Conservation (phyloP, 2,888 invertebrate species). For the Bursaphelenchus okinawaensis region DNA sequence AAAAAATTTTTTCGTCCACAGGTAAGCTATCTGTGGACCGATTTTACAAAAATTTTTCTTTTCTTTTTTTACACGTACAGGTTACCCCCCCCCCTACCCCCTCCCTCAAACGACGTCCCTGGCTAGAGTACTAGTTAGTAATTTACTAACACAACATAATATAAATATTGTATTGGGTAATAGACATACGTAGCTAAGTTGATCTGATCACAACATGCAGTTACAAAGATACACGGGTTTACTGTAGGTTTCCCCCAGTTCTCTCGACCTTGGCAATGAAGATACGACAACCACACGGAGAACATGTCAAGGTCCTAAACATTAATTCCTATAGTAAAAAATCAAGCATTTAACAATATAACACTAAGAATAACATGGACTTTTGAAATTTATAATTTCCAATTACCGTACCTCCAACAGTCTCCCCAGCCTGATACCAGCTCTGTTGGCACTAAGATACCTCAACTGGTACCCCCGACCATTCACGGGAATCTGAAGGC, state of each 20-base stretch:
- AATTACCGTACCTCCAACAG: not conserved
- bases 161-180: no score
- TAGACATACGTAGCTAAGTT: slow-evolving; percentile 46
- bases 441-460: not conserved
- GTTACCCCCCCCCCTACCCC: no score
- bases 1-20: no score
- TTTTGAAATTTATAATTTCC: no score
- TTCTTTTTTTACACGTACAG: no score
- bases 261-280: slow-evolving; percentile 64
- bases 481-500: not conserved
- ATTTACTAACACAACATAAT: no score
- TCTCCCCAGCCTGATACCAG: not conserved
- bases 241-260: slow-evolving; percentile 61
- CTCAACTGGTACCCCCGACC: not conserved
- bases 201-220: slow-evolving; percentile 71
- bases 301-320: slow-evolving; percentile 71
- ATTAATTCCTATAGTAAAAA: slow-evolving; percentile 63
- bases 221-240: slow-evolving; percentile 62
- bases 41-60: no score
- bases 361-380: not conserved
- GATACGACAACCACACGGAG: slow-evolving; percentile 70
- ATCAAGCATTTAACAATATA: not conserved
- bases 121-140: no score
- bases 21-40: no score
- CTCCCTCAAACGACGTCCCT: no score